Evolutionary conservation across 2,888 invertebrate genomes (phyloP).

Genomic region (Parnassius orleans): DNA sequence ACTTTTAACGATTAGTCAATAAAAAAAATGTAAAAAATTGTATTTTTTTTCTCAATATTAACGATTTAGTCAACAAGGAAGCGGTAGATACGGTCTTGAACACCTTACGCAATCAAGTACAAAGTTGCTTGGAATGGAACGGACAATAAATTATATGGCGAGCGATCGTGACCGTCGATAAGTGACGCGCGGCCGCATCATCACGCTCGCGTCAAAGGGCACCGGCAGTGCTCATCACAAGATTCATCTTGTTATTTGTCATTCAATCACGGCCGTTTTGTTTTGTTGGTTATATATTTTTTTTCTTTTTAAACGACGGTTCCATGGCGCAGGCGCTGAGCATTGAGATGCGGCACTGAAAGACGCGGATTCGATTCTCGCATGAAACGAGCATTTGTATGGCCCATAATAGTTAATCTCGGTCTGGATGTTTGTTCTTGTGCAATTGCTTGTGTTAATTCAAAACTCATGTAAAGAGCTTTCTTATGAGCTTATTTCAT

Average conservation of each 20-base stretch:
- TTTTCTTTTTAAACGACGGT: neutral
- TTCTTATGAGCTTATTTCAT: no score
- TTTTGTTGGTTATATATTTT: neutral
- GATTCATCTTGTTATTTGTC: constrained; percentile 10
- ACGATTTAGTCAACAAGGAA: neutral
- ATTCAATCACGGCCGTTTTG: neutral
- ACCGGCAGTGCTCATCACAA: constrained; percentile 15
- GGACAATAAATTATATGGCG: constrained; percentile 43
- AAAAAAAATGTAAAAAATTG: no score
- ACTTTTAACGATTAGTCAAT: no score
- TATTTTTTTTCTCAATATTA: neutral
- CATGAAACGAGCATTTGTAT: no score
- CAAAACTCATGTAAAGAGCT: no score
- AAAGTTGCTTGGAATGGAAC: constrained; percentile 18
- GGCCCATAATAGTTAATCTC: no score
- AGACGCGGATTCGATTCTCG: no score
- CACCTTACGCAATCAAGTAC: neutral
- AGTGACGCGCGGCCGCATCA: constrained; percentile 21
- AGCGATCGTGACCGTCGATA: constrained; percentile 52
- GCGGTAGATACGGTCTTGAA: neutral
- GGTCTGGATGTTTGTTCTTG: no score
- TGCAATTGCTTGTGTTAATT: no score
- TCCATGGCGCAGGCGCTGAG: neutral
- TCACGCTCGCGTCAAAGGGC: constrained; percentile 19
- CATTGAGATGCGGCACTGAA: no score